Evolutionary conservation across 1,140 invertebrate species (phyloP), one percentile per base, ranked within the genome.

Genomic region (Aphis craccivora): DNA sequence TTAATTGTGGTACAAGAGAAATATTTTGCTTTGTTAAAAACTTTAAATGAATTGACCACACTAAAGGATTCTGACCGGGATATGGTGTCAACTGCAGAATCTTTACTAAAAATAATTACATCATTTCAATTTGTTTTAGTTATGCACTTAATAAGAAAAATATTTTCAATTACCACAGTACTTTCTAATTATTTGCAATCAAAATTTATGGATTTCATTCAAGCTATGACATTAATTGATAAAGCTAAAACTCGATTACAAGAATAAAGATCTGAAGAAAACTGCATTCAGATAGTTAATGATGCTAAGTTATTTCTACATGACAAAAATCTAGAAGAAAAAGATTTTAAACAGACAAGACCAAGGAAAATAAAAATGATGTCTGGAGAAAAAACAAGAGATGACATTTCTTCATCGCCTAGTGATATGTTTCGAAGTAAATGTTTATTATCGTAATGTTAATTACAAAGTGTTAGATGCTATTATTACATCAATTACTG

Each of bases 391-490:
- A n/a, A n/a, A 76, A n/a, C 60, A n/a, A 76, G n/a, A n/a, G 60
- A 76, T 76, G 30, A n/a, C n/a, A 76, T 76, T 76, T 76, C 60
- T 76, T n/a, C 60, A 76, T 76, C 60, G 30, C 25, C 60, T 67
- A n/a, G 23, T 30, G 60, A 67, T 76, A 76, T 76, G 25, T 76
- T 76, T n/a, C 25, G 60, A 76, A 76, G 25, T n/a, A 76, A n/a
- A 76, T n/a, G 30, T 76, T n/a, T 76, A 76, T 76, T n/a, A n/a
- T n/a, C n/a, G n/a, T n/a, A n/a, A 76, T n/a, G 30, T 76, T n/a
- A n/a, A 76, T 76, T 76, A 76, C n/a, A 76, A 76, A 76, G 60
- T 76, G n/a, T 76, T 76, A n/a, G 60, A 76, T 76, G 60, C n/a
- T n/a, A 76, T 76, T 76, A 76, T 76, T n/a, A 76, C 25, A 30